Conservation (phyloP, 2,888 invertebrate genomes). For the Acleris sparsana region DNA sequence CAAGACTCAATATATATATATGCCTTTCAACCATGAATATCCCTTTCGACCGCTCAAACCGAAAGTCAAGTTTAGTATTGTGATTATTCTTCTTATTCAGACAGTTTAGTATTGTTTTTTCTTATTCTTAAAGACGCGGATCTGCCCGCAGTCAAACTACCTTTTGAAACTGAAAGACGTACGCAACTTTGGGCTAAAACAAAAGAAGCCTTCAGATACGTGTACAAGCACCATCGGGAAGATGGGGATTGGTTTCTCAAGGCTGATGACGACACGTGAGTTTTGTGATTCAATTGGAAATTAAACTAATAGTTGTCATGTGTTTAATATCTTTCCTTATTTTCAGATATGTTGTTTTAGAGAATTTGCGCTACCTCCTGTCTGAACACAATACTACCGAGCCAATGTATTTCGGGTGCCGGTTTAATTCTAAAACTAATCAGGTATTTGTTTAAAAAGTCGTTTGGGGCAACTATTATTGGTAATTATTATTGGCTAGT, state of each 20-base stretch:
- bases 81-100: too few relatives aligned
- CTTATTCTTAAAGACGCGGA: slow-evolving; percentile 78
- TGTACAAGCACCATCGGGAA: slow-evolving; percentile 91
- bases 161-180: slow-evolving; percentile 92
- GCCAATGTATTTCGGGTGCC: slow-evolving; percentile 95
- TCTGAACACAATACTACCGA: slow-evolving; percentile 88
- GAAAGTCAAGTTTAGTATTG: too few relatives aligned
- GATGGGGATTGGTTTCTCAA: slow-evolving; percentile 98
- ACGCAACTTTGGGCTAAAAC: slow-evolving; percentile 99
- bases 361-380: slow-evolving; percentile 97
- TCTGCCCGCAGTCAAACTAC: slow-evolving; percentile 91
- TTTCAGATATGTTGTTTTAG: slow-evolving; percentile 94
- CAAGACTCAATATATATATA: too few relatives aligned
- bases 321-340: slow-evolving; percentile 41
- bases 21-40: too few relatives aligned
- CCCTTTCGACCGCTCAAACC: too few relatives aligned
- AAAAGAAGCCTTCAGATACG: slow-evolving; percentile 95
- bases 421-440: slow-evolving; percentile 92
- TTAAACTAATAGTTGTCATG: background rate
- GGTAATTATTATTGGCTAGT: too few relatives aligned
- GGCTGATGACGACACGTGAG: slow-evolving; percentile 98
- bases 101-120: too few relatives aligned
- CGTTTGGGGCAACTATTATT: too few relatives aligned
- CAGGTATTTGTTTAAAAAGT: slow-evolving; percentile 53
- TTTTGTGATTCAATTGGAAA: slow-evolving; percentile 37